Evolutionary conservation across 2,797 vertebrate species (phyloP).

Genomic region (Halcyon smyrnensis): DNA sequence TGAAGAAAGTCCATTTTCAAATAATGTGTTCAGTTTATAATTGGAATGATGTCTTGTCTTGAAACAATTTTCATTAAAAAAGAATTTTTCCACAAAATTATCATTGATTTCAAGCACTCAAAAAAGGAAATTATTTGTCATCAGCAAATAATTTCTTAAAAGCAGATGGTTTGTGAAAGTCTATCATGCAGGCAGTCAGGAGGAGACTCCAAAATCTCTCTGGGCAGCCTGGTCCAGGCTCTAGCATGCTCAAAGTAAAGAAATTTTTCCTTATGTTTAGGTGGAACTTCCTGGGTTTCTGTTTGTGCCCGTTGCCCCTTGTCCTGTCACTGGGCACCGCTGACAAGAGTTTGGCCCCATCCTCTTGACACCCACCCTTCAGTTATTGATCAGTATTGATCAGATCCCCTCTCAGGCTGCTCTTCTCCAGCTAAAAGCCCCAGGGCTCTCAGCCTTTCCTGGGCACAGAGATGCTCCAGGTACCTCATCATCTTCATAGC

Average conservation of each 20-base stretch:
- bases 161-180: not conserved
- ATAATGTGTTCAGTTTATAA: not conserved
- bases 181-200: not conserved
- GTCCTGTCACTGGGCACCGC: not conserved
- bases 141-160: not conserved
- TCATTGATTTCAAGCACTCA: constrained; percentile 26
- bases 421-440: not conserved
- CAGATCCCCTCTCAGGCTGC: not conserved
- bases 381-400: not conserved
- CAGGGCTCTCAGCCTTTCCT: not conserved
- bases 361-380: too few species aligned
- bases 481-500: not conserved
- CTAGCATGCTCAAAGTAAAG: not conserved
- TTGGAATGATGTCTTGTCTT: not conserved
- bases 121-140: not conserved
- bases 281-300: not conserved
- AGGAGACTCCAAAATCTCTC: not conserved
- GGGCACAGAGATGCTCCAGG: not conserved
- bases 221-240: not conserved
- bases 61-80: not conserved
- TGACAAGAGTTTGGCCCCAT: too few species aligned
- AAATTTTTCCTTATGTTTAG: not conserved
- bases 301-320: not conserved
- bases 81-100: not conserved
- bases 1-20: not conserved